Base-by-base conservation (phyloP, 2,888 invertebrate genomes). In the Trissonchulus sp. region DNA sequence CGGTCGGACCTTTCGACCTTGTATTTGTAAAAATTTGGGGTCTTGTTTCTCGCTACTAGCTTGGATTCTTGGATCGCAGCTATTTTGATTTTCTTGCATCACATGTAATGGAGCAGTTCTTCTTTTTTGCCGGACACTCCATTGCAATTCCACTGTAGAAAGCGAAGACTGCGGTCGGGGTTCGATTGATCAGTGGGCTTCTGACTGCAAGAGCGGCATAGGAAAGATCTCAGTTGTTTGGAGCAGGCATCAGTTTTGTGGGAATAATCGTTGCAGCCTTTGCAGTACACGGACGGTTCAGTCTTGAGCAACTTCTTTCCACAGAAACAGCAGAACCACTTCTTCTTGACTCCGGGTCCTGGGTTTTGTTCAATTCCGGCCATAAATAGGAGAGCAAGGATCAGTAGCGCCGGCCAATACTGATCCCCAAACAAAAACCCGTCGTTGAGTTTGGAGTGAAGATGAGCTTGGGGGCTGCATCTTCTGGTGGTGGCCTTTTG, bases 81-180 rank as follows among this genome's bases (percentile, higher is more conserved):
- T 60, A 60, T 60, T 18, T 60, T n/a, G n/a, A 60, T 60, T 60
- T 60, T 60, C 60, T n/a, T 60, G 60, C 18, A 18, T n/a, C 18
- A 18, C 60, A 60, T 18, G n/a, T 60, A 60, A n/a, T 60, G 60
- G 18, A 18, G 60, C 18, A 60, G 60, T n/a, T 60, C 60, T n/a
- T 60, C 60, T 60, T 60, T 60, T n/a, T 60, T 60, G 18, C 60
- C 60, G 18, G 18, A n/a, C 18, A 60, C n/a, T 18, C 60, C 60
- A n/a, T 60, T 60, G 60, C 60, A 60, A 60, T 60, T 60, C 60
- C 60, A 60, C 60, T 60, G 60, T 60, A 60, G 60, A 60, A 60
- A 18, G 18, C 60, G 60, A 18, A 60, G 60, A n/a, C n/a, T 60
- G 60, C n/a, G 60, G 18, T 60, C 60, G 60, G 60, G n/a, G 60